Evolutionary conservation across 2,888 invertebrate genomes (phyloP), one percentile per base, ranked within the genome.

Genomic region (Agonopterix subpropinquella): DNA sequence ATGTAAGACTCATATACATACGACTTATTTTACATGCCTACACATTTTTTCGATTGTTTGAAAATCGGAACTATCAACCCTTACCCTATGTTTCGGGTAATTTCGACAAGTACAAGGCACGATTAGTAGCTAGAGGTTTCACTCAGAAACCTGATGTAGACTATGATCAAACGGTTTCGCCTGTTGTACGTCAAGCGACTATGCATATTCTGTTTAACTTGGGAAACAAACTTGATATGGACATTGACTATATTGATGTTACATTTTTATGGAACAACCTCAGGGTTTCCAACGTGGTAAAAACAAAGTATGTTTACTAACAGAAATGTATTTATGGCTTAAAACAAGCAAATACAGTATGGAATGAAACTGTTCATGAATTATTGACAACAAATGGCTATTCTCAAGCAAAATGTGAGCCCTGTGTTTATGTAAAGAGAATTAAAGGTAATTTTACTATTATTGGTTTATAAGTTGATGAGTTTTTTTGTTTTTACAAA

Each of bases 401-500:
- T 41, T 4, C n/a, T 8, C 49, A 53, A 44, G 53, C 47, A 9
- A 49, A 44, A 47, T 52, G 47, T 45, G 58, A 58, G 42, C 55
- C 58, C 1, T 57, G 57, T 53, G 47, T 57, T 15, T 57, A 51
- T 49, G 36, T 47, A 5, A 55, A 49, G 18, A 52, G 36, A 43
- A 13, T 8, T 43, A 41, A 48, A 11, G 50, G 42, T 35, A 41
- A 50, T 4, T 15, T 50, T 11, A 35, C 47, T 11, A 54, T 62
- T 10, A 15, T 60, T n/a, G 55, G 55, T 9, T 15, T 60, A 0
- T 58, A 62, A 53, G 60, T 60, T 1, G 58, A 62, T 50, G 59
- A 62, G 49, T 54, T 62, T 37, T 55, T 49, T 52, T 37, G 13
- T 58, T 8, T 54, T 56, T 45, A 11, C 7, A 5, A 48, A 44